These are phyloP conservation scores for Siphamia tubifer DNA, from an alignment of 2,113 vertebrate genomes.

Conservation along the genomic window DNA sequence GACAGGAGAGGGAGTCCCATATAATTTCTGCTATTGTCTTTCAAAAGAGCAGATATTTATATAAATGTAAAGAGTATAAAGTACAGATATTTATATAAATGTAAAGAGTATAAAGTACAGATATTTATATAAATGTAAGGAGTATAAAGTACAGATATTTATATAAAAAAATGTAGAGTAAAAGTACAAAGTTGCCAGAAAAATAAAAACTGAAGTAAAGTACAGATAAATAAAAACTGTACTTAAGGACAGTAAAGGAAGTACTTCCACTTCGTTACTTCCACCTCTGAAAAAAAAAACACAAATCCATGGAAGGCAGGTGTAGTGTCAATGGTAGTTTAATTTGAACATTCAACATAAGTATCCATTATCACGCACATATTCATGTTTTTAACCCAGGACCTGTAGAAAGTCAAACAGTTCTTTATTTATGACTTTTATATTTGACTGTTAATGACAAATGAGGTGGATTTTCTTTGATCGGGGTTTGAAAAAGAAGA, in stretches of 20 bases:
- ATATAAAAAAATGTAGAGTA: no score
- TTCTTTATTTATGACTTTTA: constrained; percentile 29
- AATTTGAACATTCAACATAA: constrained; percentile 82
- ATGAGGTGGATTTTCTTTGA: constrained; percentile 33
- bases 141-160: no score
- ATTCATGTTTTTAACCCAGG: constrained; percentile 56
- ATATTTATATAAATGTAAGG: no score
- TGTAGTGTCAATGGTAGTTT: constrained; percentile 76
- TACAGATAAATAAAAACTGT: no score
- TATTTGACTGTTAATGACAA: constrained; percentile 38
- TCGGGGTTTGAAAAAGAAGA: constrained; percentile 45
- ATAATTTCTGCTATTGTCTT: no score
- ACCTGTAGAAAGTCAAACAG: constrained; percentile 22
- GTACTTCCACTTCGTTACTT: background rate
- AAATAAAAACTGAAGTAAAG: no score
- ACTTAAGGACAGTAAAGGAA: no score
- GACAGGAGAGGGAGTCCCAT: no score
- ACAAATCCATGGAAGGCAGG: background rate
- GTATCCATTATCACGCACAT: constrained; percentile 72
- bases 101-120: no score
- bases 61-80: no score
- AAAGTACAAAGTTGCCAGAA: no score
- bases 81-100: no score
- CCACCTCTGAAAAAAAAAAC: constrained; percentile 12
- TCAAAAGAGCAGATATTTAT: background rate